Base-by-base conservation (phyloP, 2,113 vertebrate genomes). In the Seriola dumerili region DNA sequence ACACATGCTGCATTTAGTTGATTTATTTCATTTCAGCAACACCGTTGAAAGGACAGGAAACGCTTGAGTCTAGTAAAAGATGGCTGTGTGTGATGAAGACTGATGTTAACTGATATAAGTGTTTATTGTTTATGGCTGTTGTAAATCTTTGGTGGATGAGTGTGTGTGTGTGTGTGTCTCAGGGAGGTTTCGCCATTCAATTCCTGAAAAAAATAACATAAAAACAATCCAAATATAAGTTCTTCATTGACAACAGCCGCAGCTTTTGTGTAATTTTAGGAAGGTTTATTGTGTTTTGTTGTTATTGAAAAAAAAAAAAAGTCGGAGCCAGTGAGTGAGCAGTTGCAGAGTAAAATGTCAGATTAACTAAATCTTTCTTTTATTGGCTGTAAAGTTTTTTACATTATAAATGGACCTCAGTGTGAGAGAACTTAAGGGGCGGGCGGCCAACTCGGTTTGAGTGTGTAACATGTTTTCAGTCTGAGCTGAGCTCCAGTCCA, bases 311-410 rank as follows among this genome's bases (percentile, higher is more conserved):
- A 61, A 5, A 29, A 48, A 65, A 48, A 64, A n/a, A 72, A 71
- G 67, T 42, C 16, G 46, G 32, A 83, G 50, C 42, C 40, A 7
- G 75, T 25, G 44, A 71, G 78, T 74, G 80, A 86, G 78, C 7
- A 1, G 32, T 72, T 72, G 11, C 80, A 72, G 80, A 90, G 85
- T 87, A 84, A 87, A 84, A 52, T 0, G 36, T 80, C 81, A 90
- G 80, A 88, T 91, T 71, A 85, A 65, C 65, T 86, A 83, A 89
- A 88, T 89, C 85, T 84, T 78, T 80, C 21, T 91, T 91, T 92
- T 89, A 89, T 79, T 85, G 86, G 87, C 83, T 89, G 88, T 77
- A 85, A 91, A 89, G 88, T 87, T 91, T 91, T 86, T 88, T 80
- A 83, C 78, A 82, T 91, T 91, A 88, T 46, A 91, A 91, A 91